These are phyloP conservation scores for Hypomesus transpacificus DNA, from an alignment of 2,113 vertebrate species.

Conservation along the genomic window DNA sequence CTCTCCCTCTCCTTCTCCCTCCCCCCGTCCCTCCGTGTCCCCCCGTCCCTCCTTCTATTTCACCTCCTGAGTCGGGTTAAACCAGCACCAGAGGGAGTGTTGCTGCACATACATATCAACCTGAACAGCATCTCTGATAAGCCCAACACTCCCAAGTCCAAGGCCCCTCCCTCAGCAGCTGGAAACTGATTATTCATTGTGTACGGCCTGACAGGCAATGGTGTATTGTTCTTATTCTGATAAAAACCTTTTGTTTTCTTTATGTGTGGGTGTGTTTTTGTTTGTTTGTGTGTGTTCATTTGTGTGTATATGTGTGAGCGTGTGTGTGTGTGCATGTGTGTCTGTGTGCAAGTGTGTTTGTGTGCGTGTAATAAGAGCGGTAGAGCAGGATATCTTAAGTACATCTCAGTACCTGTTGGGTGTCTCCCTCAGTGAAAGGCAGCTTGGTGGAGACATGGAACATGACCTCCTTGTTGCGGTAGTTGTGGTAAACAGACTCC, in stretches of 20 bases:
- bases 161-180: conserved; percentile 11
- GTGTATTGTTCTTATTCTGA: conserved; percentile 5
- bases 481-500: conserved; percentile 91
- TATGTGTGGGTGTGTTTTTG: neutral
- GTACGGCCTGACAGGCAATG: conserved; percentile 22
- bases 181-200: conserved; percentile 18
- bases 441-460: conserved; percentile 97
- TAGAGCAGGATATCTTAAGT: neutral
- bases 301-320: no score
- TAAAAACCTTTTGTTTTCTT: conserved; percentile 4
- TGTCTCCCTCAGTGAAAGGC: conserved; percentile 92
- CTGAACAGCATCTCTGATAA: neutral
- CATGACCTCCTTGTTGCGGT: conserved; percentile 96
- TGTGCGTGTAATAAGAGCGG: neutral
- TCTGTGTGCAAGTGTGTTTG: no score
- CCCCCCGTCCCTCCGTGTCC: no score
- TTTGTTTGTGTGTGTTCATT: no score
- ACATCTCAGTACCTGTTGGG: conserved; percentile 81
- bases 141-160: conserved; percentile 2
- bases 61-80: neutral
- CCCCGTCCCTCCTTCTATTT: neutral
- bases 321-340: no score
- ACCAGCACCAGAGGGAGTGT: conserved; percentile 41
- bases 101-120: conserved; percentile 12
- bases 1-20: no score